Evolutionary conservation across 2,113 vertebrate species (phyloP).

Genomic region (Pteronura brasiliensis): DNA sequence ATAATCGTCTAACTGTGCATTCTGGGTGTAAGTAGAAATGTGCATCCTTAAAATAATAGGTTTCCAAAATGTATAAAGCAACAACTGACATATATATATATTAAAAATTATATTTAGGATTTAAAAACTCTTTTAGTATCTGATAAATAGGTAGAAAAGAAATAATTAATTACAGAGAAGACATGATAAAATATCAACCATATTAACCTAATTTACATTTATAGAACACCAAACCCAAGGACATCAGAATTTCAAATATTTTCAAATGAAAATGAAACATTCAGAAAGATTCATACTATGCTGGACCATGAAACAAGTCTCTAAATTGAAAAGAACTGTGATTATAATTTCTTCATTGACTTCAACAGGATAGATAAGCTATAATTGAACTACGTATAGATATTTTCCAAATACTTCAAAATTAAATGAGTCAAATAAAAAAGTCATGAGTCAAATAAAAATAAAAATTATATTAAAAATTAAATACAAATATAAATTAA

Average conservation of each 20-base stretch:
- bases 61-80: not conserved
- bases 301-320: not conserved
- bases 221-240: not conserved
- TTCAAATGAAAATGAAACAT: not conserved
- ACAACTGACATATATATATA: not conserved
- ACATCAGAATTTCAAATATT: not conserved
- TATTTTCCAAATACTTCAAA: not conserved
- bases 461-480: not conserved
- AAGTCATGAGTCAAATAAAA: not conserved
- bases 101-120: not conserved
- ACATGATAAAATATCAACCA: not conserved
- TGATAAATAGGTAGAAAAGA: not conserved
- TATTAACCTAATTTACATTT: not conserved
- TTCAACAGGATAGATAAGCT: not conserved
- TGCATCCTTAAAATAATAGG: not conserved
- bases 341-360: not conserved
- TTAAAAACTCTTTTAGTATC: not conserved
- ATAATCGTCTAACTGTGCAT: not conserved
- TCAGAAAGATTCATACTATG: not conserved
- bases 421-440: not conserved
- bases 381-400: not conserved
- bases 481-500: too few relatives aligned
- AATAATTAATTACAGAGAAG: not conserved
- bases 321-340: not conserved
- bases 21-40: not conserved